Percentiles rank a stretch among this genome's conserved stretches.
These are phyloP conservation scores for Lithobates sylvaticus DNA, from an alignment of 2,797 vertebrate genomes.

Conservation along the genomic window DNA sequence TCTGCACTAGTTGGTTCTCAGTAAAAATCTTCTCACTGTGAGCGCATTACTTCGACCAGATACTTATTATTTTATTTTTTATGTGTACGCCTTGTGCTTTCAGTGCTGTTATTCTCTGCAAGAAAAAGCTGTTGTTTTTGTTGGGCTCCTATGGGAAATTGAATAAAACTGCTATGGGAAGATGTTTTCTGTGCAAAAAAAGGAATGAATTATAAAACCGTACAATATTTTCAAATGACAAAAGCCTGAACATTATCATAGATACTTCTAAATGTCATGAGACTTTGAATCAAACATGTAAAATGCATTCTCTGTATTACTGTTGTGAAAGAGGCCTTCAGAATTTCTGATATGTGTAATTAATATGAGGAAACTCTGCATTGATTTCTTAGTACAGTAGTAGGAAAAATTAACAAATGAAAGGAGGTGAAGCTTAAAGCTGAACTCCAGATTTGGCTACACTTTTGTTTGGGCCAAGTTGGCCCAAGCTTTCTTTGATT, in stretches of 20 bases:
- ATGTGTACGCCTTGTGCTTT: constrained; percentile 30
- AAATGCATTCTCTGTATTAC: background rate
- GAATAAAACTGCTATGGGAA: constrained; percentile 41
- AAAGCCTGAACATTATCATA: background rate
- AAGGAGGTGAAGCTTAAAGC: too few relatives aligned
- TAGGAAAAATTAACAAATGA: too few relatives aligned
- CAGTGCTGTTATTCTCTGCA: constrained; percentile 17
- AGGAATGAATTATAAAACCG: constrained; percentile 39
- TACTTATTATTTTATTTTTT: constrained; percentile 29
- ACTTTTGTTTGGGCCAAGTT: too few relatives aligned
- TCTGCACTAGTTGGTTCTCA: constrained; percentile 10
- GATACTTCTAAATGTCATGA: background rate
- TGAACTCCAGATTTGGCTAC: too few relatives aligned
- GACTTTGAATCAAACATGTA: constrained; percentile 5
- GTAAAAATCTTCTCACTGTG: constrained; percentile 23
- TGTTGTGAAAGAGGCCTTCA: background rate
- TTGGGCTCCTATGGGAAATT: constrained; percentile 34
- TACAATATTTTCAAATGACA: constrained; percentile 30
- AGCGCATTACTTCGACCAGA: background rate
- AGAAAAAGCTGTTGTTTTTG: constrained; percentile 48
- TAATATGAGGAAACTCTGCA: too few relatives aligned
- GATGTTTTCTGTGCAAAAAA: constrained; percentile 42
- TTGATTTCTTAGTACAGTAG: too few relatives aligned
- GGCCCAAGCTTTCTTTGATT: too few relatives aligned
- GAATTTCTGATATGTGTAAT: too few relatives aligned